Evolutionary conservation across 2,797 vertebrate genomes (phyloP), one percentile per base, ranked within the genome.

Genomic region (Microtus californicus): DNA sequence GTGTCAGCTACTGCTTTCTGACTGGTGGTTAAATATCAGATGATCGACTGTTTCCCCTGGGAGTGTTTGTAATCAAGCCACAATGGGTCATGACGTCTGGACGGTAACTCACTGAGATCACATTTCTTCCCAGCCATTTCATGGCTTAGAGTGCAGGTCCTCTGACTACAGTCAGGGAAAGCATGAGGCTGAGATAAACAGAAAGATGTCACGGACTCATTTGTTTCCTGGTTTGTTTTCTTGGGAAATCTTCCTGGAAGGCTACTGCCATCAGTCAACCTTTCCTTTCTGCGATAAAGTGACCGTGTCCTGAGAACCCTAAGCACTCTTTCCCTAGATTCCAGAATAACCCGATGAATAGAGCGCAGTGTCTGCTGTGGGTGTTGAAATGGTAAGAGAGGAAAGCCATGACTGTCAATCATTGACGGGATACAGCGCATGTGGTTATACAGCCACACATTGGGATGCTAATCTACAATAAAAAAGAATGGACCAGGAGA

Each of bases 161-260:
- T 77, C 23, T 45, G 23, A 34, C 51, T 37, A 56, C 19, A n/a
- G 86, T 48, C 77, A 89, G 51, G n/a, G 89, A 73, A 92, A 59
- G 63, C 45, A 11, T 67, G 51, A 69, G 77, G 65, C 59, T n/a
- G 59, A 88, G 43, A 56, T 27, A 37, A 65, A 83, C 6, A 74
- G 93, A 82, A 92, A 80, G 85, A 59, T 48, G 61, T 4, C 34
- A 90, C 63, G 12, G 14, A 34, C 71, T 93, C 25, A 3, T 78
- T 91, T 88, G 37, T 48, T 63, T 77, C 48, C 63, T 56, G 27
- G 27, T 74, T 91, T 86, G n/a, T 88, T 77, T 76, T 59, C 82
- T 69, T 80, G 43, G 37, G 82, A 91, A 88, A 71, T 43, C 31
- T 25, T 14, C 37, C 12, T 51, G 43, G 82, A 89, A 87, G 78